phyloP scores from a whole-genome alignment of 2,797 vertebrate species.

The Hippocampus kuda region DNA sequence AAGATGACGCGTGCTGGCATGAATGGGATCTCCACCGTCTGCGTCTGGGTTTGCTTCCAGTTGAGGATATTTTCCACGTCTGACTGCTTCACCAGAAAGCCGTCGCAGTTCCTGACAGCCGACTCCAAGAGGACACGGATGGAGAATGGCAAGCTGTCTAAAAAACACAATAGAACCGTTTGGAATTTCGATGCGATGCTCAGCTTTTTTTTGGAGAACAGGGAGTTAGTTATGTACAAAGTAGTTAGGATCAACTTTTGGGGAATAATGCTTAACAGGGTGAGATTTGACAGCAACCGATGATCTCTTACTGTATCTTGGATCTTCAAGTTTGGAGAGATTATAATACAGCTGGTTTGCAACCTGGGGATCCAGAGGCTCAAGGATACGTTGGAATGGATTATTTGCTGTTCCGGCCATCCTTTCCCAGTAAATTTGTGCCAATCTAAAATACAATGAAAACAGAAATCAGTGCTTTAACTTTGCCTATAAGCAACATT shows the following conservation, averaged over 20 bases:
- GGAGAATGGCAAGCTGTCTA: slow-evolving; percentile 84
- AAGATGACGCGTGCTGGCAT: slow-evolving; percentile 91
- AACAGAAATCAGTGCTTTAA: neutral
- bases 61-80: slow-evolving; percentile 91
- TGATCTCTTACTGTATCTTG: slow-evolving; percentile 76
- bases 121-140: slow-evolving; percentile 89
- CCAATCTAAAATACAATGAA: neutral
- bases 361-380: slow-evolving; percentile 71
- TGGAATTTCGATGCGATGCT: neutral
- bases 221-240: neutral
- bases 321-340: slow-evolving; percentile 77
- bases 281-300: neutral
- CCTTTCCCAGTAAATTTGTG: neutral
- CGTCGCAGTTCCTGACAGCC: slow-evolving; percentile 88
- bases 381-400: slow-evolving; percentile 73
- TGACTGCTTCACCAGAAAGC: slow-evolving; percentile 80
- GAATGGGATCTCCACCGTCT: slow-evolving; percentile 90
- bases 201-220: neutral
- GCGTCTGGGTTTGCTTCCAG: slow-evolving; percentile 80
- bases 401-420: slow-evolving; percentile 67
- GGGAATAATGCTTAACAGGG: neutral
- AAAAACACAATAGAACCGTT: slow-evolving; percentile 3
- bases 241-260: neutral
- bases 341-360: slow-evolving; percentile 82
- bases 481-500: no score